Evolutionary conservation across 2,113 vertebrate genomes (phyloP), one percentile per base, ranked within the genome.

Genomic region (Podarcis muralis): DNA sequence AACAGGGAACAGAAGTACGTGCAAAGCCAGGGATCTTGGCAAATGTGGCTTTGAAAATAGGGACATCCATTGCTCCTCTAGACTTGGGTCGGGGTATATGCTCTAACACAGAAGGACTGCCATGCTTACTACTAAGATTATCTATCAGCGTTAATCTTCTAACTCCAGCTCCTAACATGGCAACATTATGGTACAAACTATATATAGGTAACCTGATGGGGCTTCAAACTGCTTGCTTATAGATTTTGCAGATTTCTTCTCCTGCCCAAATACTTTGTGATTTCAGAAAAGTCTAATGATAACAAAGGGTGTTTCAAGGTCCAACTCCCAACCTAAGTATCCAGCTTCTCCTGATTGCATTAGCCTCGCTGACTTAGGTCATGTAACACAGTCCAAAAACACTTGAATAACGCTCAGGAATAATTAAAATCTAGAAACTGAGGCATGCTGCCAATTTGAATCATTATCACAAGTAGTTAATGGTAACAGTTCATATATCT

Each of bases 11-110:
- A 35, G 20, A 66, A 59, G 62, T 1, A 0, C 4, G 57, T 23
- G 74, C 92, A 90, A 84, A 89, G 76, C 48, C 88, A 76, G 87
- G 89, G 91, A 91, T 71, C 71, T 81, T 81, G 82, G 43, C 59
- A 87, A 84, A 90, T 18, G 74, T 85, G n/a, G 59, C 77, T 92
- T 92, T 72, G 57, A 80, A 87, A 83, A 81, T 57, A 91, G 86
- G 76, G 85, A 88, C 65, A 85, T 35, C 25, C 5, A 62, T 62
- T 16, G 32, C 23, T 35, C 57, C 84, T 27, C 23, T 16, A 74
- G 5, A 22, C 25, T 77, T 7, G 15, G 1, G n/a, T 75, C 12
- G 72, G 32, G 25, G n/a, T 43, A 20, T 43, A 74, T 25, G 30
- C 20, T 74, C 20, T 48, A 69, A 72, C 43, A 57, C 5, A 25